phyloP scores from a whole-genome alignment of 2,888 invertebrate species.

The Mamestra brassicae region DNA sequence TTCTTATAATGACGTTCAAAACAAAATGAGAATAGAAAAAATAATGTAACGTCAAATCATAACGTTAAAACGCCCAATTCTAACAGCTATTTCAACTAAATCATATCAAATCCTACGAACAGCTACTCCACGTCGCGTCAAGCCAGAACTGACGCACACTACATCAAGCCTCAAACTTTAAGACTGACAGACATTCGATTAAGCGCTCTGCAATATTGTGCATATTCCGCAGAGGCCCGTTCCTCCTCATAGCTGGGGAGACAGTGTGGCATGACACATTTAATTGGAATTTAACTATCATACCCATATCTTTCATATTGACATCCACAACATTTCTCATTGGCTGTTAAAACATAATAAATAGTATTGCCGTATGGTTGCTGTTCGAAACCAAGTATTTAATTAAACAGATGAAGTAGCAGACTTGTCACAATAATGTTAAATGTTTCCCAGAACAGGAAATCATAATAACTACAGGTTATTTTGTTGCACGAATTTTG shows the following conservation, averaged over 20 bases:
- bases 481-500: no score
- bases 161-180: conserved; percentile 39
- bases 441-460: no score
- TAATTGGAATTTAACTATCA: conserved; percentile 5
- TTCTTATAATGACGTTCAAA: no score
- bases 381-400: neutral
- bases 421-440: neutral
- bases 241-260: conserved; percentile 17
- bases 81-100: neutral
- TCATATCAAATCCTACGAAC: conserved; percentile 15
- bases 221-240: conserved; percentile 26
- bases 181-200: conserved; percentile 47
- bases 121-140: neutral
- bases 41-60: no score
- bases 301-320: conserved; percentile 9
- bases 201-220: conserved; percentile 38
- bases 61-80: neutral
- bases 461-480: no score
- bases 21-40: no score
- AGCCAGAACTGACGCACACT: conserved; percentile 12
- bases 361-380: no score
- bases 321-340: neutral
- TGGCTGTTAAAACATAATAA: no score
- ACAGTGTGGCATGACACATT: conserved; percentile 1
- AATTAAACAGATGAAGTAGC: neutral